A percentile compares a stretch with the other conserved stretches of the same genome.
Conservation (phyloP, 1,140 invertebrate species). For the Diplogasteroides magnus region DNA sequence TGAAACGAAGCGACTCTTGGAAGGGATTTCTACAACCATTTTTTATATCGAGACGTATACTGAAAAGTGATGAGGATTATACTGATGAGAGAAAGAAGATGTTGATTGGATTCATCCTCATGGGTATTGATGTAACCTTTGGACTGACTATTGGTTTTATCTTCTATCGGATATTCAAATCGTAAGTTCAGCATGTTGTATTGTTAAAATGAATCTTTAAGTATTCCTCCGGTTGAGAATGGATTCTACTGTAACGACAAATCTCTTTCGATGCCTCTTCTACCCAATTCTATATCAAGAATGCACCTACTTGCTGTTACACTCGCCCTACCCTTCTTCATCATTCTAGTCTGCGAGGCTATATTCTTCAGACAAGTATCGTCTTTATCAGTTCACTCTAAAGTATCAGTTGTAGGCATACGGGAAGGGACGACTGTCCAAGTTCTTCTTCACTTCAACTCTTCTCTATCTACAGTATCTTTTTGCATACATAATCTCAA, state of each 20-base stretch:
- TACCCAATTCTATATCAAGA: conserved; percentile 28
- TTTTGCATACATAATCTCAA: conserved; percentile 24
- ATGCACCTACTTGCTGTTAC: conserved; percentile 29
- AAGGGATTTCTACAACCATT: no score
- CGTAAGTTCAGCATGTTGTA: no score
- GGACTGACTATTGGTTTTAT: no score
- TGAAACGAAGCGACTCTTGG: no score
- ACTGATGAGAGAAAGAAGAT: no score
- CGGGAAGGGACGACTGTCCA: conserved; percentile 20
- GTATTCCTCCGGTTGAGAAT: conserved; percentile 23
- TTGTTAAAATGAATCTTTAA: no score
- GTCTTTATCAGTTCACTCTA: not conserved
- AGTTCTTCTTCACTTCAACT: conserved; percentile 30
- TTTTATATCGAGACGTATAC: no score
- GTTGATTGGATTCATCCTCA: no score
- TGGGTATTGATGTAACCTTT: no score
- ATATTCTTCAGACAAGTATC: no score
- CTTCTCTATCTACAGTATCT: conserved; percentile 29
- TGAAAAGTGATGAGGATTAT: no score
- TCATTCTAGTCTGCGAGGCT: conserved; percentile 26
- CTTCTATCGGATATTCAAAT: no score
- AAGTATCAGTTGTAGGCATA: not conserved
- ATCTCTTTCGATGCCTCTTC: conserved; percentile 29
- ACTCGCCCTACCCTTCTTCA: conserved; percentile 28
- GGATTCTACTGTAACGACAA: conserved; percentile 27